Base-by-base conservation (phyloP, 2,888 invertebrate species). In the Melanostoma mellinum region DNA sequence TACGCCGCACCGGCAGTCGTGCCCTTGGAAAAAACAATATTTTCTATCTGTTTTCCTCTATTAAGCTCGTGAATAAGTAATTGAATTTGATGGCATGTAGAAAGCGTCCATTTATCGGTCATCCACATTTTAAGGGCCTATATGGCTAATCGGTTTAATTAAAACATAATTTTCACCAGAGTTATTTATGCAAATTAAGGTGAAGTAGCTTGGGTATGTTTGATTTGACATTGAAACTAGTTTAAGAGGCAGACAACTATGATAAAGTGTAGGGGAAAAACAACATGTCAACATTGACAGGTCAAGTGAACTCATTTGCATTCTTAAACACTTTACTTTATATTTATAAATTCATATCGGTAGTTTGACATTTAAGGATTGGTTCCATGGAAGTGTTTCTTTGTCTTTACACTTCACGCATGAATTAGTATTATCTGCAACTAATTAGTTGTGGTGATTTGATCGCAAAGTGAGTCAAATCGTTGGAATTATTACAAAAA, bases 21-120 rank as follows among this genome's bases (percentile, higher is more conserved):
- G 81, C 76, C 81, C 81, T 76, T 81, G 81, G 71, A 81, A 81
- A 0, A 20, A 20, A 72, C 61, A 56, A 76, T 72, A 60, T 60
- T 67, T 58, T 74, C 50, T 52, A 44, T 40, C 33, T 52, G 36
- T 63, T 63, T 75, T 56, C 56, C 68, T 52, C 44, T 20, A 36
- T 65, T 52, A 50, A 60, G 50, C 81, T 67, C 46, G 50, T 60
- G 65, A 61, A 71, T 48, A 71, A 35, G 30, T 58, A 78, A 71
- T 71, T 81, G 80, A 72, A 69, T 81, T 76, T 10, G 38, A 58
- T 55, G 48, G 55, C 60, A 58, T 55, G 10, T 72, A 75, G 80
- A 81, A 76, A 81, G 81, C 52, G 42, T 8, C 10, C 32, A 56
- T 58, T 46, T 50, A 67, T 44, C 44, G 36, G 53, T 33, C 53